Evolutionary conservation across 2,888 invertebrate species (phyloP).

Genomic region (Heterodera filipjevi): DNA sequence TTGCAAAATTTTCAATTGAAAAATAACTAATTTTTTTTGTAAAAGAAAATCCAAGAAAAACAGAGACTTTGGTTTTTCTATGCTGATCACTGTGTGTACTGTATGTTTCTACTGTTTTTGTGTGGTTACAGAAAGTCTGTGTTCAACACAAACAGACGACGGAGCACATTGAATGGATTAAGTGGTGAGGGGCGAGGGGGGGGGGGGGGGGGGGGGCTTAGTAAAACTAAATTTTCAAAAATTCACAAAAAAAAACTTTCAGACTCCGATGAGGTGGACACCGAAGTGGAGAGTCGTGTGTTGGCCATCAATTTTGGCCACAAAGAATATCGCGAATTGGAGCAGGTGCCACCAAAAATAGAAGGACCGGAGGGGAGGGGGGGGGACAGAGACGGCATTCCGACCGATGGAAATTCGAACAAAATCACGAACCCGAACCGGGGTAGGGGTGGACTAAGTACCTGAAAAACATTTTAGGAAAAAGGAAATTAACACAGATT

Average conservation of each 20-base stretch:
- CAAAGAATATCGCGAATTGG: slow-evolving; percentile 43
- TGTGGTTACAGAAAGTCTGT: neutral
- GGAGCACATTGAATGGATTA: neutral
- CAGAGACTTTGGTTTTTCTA: too few relatives aligned
- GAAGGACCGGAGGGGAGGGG: too few relatives aligned
- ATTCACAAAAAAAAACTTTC: slow-evolving; percentile 15
- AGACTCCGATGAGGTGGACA: slow-evolving; percentile 51
- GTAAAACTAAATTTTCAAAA: neutral
- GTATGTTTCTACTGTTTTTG: too few relatives aligned
- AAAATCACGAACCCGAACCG: too few relatives aligned
- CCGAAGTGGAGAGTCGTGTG: slow-evolving; percentile 47
- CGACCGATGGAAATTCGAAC: too few relatives aligned
- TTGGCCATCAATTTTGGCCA: slow-evolving; percentile 50
- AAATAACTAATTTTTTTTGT: too few relatives aligned
- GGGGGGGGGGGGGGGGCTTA: neutral
- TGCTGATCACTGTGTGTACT: too few relatives aligned
- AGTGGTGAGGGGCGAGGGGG: neutral
- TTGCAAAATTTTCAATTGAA: too few relatives aligned
- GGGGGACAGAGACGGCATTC: neutral
- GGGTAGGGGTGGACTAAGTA: too few relatives aligned
- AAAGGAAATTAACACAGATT: too few relatives aligned
- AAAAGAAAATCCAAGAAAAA: too few relatives aligned
- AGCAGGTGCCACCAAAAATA: slow-evolving; percentile 4
- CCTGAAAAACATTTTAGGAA: too few relatives aligned
- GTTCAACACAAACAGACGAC: neutral